phyloP scores from a whole-genome alignment of 1,140 invertebrate genomes.

The Drosophila ohnishii region DNA sequence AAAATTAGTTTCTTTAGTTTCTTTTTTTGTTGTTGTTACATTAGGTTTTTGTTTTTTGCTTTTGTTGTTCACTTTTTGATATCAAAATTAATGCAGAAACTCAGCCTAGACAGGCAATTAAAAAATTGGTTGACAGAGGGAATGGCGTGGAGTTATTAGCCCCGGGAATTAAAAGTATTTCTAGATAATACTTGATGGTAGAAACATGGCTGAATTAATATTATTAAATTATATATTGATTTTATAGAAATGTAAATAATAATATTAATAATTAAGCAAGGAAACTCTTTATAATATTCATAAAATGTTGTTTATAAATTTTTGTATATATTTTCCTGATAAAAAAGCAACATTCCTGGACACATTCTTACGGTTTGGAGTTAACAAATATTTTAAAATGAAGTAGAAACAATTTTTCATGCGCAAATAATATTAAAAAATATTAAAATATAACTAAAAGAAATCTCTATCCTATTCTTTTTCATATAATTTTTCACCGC shows the following conservation, averaged over 20 bases:
- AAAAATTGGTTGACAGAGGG: constrained; percentile 39
- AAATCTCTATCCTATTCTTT: not conserved
- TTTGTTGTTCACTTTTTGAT: constrained; percentile 24
- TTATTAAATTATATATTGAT: not conserved
- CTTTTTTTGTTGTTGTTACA: not conserved
- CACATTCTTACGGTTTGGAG: not conserved
- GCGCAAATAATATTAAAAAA: not conserved
- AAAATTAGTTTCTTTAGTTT: constrained; percentile 55
- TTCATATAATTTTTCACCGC: not conserved
- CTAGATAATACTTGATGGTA: not conserved
- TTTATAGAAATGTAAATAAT: not conserved
- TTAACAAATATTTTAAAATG: not conserved
- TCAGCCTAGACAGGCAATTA: constrained; percentile 63
- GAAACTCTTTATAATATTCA: not conserved
- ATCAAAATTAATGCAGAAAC: constrained; percentile 60
- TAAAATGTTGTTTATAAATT: not conserved
- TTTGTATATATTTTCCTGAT: not conserved
- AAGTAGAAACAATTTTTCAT: not conserved
- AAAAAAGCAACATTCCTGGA: too few relatives aligned
- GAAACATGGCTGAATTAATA: not conserved
- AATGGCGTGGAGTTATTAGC: constrained; percentile 15
- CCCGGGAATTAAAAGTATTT: constrained; percentile 4
- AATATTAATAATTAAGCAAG: not conserved
- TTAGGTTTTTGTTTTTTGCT: not conserved
- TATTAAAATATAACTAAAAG: not conserved